Base-by-base conservation (phyloP, 2,113 vertebrate genomes). In the Tyrannus savana region DNA sequence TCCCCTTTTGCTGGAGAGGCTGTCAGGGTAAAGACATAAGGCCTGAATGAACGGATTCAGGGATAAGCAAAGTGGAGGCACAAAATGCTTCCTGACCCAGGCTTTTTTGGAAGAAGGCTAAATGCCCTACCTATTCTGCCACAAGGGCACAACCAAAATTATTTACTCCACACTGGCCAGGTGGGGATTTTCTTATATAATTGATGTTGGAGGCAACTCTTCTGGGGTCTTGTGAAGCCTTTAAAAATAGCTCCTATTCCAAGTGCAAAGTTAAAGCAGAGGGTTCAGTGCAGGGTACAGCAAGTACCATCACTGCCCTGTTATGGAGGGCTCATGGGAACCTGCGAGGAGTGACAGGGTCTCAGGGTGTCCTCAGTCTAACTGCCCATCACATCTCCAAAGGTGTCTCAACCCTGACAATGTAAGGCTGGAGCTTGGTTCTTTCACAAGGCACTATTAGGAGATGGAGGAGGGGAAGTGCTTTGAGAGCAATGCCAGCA, bases 361-460 rank as follows among this genome's bases (percentile, higher is more conserved):
- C 41, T 49, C 0, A 0, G 23, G 16, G 6, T 47, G 46, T 2
- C 10, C n/a, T 24, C 3, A 17, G 33, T 12, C 31, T 79, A 72
- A 52, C 42, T 66, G 69, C 22, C 47, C 60, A 24, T 67, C 1
- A 2, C 27, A 37, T 53, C 50, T 89, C 62, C 2, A 1, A 6
- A 35, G 17, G n/a, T 35, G 19, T 49, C 24, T 59, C 68, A 73
- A 39, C 5, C 14, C 7, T 15, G 16, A 16, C 37, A 85, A 3
- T 0, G 0, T 28, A 55, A 60, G 31, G 17, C 62, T 71, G 46
- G 44, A 58, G 33, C 18, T 39, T 1, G 2, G 33, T 18, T 72
- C 42, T n/a, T 82, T 83, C 49, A 52, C 53, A 75, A 16, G 47
- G 37, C 7, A 2, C 35, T 59, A 39, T 0, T 0, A 1, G 73